Conservation (phyloP, 2,888 invertebrate genomes). For the Lasioglossum marginatum region DNA sequence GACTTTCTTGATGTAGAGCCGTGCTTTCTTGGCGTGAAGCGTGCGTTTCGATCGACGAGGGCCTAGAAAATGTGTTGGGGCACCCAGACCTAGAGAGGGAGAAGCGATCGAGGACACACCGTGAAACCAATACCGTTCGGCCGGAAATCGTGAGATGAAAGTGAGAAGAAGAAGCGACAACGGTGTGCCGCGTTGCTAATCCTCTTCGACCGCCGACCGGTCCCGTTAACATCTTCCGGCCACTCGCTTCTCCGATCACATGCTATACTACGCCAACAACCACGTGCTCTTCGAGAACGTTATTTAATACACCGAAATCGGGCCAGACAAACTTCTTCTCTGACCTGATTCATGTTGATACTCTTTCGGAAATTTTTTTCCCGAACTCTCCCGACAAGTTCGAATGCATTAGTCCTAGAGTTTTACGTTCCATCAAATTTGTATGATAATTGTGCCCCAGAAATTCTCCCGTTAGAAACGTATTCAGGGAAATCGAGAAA, state of each 20-base stretch:
- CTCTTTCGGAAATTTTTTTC: neutral
- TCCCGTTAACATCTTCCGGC: slow-evolving; percentile 1
- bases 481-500: neutral
- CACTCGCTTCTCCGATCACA: neutral
- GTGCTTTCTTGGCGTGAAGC: neutral
- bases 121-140: slow-evolving; percentile 55
- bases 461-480: neutral
- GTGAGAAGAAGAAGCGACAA: slow-evolving; percentile 45
- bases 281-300: neutral
- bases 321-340: neutral
- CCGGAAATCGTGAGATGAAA: slow-evolving; percentile 49
- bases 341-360: neutral
- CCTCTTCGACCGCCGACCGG: neutral
- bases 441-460: neutral
- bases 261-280: neutral
- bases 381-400: neutral
- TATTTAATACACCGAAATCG: neutral
- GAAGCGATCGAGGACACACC: slow-evolving; percentile 43
- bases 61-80: neutral
- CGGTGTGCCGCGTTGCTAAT: slow-evolving; percentile 18
- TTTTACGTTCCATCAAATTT: neutral
- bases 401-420: neutral
- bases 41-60: neutral
- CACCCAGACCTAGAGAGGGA: neutral
- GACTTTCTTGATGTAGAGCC: neutral